Evolutionary conservation across 2,888 invertebrate genomes (phyloP).

Genomic region (Heliconius sara): DNA sequence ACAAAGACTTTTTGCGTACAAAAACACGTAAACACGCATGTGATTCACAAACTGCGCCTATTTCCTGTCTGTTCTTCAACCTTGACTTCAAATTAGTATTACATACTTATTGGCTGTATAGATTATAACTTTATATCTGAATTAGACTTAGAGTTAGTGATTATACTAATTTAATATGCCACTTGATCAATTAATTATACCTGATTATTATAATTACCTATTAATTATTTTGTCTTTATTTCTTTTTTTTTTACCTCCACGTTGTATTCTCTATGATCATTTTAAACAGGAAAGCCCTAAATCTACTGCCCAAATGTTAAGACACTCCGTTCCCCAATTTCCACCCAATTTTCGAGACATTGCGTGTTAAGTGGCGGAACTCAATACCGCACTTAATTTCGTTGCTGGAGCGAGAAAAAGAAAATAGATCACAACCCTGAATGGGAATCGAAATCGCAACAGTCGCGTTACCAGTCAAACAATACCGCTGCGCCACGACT

Average conservation of each 20-base stretch:
- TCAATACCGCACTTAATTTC: not conserved
- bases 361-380: not conserved
- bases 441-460: not conserved
- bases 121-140: not conserved
- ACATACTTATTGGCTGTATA: not conserved
- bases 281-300: no score
- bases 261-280: not conserved
- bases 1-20: constrained; percentile 19
- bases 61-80: constrained; percentile 41
- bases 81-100: constrained; percentile 25
- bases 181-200: not conserved
- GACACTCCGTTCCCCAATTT: not conserved
- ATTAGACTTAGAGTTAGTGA: not conserved
- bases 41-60: constrained; percentile 32
- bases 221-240: not conserved
- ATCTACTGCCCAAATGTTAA: not conserved
- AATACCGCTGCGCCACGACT: not conserved
- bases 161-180: not conserved
- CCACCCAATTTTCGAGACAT: not conserved
- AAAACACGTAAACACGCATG: constrained; percentile 10
- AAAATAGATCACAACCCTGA: not conserved
- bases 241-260: not conserved
- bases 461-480: not conserved
- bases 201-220: not conserved
- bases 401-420: not conserved